A percentile compares a stretch with the other conserved stretches of the same genome.
Conservation (phyloP, 2,113 vertebrate species). For the Chaetops frenatus region DNA sequence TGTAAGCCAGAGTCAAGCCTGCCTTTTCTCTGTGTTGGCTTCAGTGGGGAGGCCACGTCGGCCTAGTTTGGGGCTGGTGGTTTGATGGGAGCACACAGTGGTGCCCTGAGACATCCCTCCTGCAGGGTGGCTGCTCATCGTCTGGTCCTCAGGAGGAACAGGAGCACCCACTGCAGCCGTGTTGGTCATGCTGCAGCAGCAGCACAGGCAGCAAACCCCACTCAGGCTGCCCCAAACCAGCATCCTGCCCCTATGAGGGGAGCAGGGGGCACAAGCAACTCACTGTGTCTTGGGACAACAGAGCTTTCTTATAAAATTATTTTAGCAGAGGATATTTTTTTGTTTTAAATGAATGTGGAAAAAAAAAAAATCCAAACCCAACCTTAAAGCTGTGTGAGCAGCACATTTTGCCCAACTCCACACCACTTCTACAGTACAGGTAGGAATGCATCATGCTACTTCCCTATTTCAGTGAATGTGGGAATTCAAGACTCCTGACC, state of each 20-base stretch:
- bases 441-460: background rate
- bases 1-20: background rate
- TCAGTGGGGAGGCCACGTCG: rapidly evolving
- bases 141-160: background rate
- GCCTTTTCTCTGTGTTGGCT: background rate
- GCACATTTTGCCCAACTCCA: background rate
- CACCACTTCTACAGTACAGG: background rate
- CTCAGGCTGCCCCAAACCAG: background rate
- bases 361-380: rapidly evolving
- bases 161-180: background rate
- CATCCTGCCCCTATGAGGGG: background rate
- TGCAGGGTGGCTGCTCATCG: rapidly evolving
- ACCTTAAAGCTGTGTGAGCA: background rate
- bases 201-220: background rate
- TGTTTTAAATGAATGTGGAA: background rate
- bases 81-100: background rate
- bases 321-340: background rate
- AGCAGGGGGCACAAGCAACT: background rate
- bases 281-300: background rate
- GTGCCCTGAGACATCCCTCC: background rate
- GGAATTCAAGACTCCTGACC: background rate
- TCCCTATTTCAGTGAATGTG: background rate
- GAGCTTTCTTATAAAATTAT: background rate
- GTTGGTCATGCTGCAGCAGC: background rate
- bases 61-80: background rate